Conservation (phyloP, 2,888 invertebrate species). For the Drosophila suboccidentalis region DNA sequence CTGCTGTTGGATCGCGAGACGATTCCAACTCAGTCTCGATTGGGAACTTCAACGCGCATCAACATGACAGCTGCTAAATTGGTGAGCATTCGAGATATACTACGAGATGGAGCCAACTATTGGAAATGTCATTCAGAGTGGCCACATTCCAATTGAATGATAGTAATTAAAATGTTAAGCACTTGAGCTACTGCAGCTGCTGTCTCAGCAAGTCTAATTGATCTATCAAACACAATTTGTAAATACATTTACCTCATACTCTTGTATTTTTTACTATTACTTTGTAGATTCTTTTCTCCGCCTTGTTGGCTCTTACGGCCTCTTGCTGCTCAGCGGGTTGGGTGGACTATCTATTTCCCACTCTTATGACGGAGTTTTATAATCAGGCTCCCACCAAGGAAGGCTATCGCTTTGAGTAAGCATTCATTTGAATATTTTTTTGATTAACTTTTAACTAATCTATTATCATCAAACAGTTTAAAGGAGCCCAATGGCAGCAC, state of each 20-base stretch:
- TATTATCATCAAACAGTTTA: conserved; percentile 52
- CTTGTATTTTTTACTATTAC: background rate
- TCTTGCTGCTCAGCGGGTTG: conserved; percentile 72
- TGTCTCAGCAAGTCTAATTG: conserved; percentile 13
- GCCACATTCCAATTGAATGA: conserved; percentile 27
- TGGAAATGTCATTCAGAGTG: conserved; percentile 50
- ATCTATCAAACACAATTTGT: conserved; percentile 10
- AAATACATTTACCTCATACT: conserved; percentile 16
- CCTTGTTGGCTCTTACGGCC: conserved; percentile 69
- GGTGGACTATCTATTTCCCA: conserved; percentile 76
- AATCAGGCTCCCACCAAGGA: conserved; percentile 77
- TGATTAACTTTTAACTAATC: background rate
- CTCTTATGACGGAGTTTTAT: conserved; percentile 77
- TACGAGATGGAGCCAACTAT: conserved; percentile 20
- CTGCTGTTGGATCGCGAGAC: conserved; percentile 59
- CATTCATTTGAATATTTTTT: background rate
- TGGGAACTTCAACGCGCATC: conserved; percentile 75
- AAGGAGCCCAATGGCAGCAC: conserved; percentile 83
- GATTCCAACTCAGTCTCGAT: conserved; percentile 74
- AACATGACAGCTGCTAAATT: conserved; percentile 80
- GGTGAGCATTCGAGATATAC: conserved; percentile 64
- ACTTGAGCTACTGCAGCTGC: conserved; percentile 39
- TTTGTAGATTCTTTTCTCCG: conserved; percentile 69
- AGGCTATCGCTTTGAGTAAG: conserved; percentile 84
- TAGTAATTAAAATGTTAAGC: conserved; percentile 30